These are phyloP conservation scores for Ambastaia sidthimunki DNA, from an alignment of 2,797 vertebrate species.

Conservation along the genomic window DNA sequence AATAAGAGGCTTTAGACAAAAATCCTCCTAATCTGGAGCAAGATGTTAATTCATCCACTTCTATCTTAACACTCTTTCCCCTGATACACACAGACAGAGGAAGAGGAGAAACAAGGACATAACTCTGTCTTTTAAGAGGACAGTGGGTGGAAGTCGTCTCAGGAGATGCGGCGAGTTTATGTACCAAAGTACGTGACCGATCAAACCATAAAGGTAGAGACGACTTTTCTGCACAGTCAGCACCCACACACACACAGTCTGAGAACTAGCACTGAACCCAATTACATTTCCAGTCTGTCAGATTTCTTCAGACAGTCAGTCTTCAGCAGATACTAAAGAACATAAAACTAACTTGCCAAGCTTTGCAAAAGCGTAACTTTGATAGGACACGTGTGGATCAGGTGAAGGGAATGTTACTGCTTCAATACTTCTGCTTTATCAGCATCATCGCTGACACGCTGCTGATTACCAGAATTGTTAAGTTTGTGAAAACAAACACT, in stretches of 20 bases:
- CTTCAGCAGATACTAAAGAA: slow-evolving; percentile 11
- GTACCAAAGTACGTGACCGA: slow-evolving; percentile 66
- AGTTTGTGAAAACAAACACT: background rate
- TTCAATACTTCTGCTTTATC: background rate
- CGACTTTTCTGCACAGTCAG: slow-evolving; percentile 31
- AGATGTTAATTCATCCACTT: slow-evolving; percentile 56
- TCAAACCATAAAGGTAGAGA: slow-evolving; percentile 36
- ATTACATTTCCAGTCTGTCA: slow-evolving; percentile 31
- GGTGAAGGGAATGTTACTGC: background rate
- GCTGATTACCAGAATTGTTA: background rate
- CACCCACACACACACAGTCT: slow-evolving; percentile 7
- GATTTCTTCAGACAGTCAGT: slow-evolving; percentile 13
- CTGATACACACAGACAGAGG: slow-evolving; percentile 40
- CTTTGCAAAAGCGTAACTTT: slow-evolving; percentile 2
- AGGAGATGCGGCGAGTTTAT: slow-evolving; percentile 61
- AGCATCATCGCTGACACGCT: background rate
- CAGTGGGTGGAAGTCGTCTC: slow-evolving; percentile 70
- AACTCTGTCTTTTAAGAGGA: slow-evolving; percentile 66
- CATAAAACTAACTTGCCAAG: slow-evolving; percentile 4
- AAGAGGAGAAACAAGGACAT: slow-evolving; percentile 64
- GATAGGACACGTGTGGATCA: background rate
- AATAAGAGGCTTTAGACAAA: slow-evolving; percentile 52
- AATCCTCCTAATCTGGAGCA: slow-evolving; percentile 58
- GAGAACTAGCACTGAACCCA: slow-evolving; percentile 25
- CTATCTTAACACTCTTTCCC: slow-evolving; percentile 43